phyloP scores from a whole-genome alignment of 2,113 vertebrate genomes.

The Pterocles orientalis region DNA sequence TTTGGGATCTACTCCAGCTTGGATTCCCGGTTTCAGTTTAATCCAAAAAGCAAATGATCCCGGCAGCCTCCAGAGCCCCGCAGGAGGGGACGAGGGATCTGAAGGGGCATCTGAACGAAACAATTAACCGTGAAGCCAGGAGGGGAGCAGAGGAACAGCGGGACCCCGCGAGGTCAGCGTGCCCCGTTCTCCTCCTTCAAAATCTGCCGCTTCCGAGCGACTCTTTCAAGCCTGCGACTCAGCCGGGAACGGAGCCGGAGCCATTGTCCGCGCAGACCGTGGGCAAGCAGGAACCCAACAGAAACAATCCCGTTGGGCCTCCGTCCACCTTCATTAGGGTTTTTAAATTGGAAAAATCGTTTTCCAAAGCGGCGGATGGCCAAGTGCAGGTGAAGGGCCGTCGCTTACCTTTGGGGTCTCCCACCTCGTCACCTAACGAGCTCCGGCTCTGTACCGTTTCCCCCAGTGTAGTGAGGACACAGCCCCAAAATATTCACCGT shows the following conservation, averaged over 20 bases:
- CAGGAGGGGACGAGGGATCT: background rate
- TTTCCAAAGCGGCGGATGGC: fast-evolving
- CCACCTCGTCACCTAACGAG: fast-evolving
- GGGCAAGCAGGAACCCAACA: background rate
- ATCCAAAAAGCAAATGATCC: background rate
- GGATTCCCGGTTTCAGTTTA: background rate
- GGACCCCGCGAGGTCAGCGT: background rate
- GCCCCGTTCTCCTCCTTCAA: background rate
- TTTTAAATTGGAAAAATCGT: fast-evolving
- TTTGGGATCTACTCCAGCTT: fast-evolving
- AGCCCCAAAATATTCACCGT: fast-evolving
- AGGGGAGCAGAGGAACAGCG: background rate
- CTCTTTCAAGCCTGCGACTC: background rate
- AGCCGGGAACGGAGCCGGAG: fast-evolving
- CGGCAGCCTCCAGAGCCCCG: fast-evolving
- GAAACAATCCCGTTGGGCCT: background rate
- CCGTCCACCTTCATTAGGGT: fast-evolving
- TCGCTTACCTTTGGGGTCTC: fast-evolving
- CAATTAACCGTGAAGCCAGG: background rate
- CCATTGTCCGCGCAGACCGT: fast-evolving
- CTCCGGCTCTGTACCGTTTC: background rate
- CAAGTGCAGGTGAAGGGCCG: fast-evolving
- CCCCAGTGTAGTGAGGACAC: fast-evolving
- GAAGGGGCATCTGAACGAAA: background rate
- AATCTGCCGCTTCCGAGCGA: background rate